phyloP scores from a whole-genome alignment of 2,797 vertebrate genomes.

The Crax fasciolata region DNA sequence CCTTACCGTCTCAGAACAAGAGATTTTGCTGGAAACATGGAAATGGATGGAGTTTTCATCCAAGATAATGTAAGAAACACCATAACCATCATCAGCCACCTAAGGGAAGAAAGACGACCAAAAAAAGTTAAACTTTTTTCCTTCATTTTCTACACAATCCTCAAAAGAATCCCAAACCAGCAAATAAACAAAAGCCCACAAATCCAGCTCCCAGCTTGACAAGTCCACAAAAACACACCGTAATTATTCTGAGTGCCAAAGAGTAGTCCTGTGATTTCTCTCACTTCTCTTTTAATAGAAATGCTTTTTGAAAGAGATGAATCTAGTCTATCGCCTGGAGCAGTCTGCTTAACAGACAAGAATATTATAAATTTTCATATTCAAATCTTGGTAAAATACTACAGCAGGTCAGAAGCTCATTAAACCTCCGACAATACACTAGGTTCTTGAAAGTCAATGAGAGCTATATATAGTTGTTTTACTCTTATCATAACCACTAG shows the following conservation, averaged over 20 bases:
- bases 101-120: slow-evolving; percentile 57
- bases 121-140: not conserved
- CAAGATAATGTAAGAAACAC: slow-evolving; percentile 95
- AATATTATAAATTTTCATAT: not conserved
- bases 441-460: not conserved
- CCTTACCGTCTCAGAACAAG: slow-evolving; percentile 93
- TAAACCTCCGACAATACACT: not conserved
- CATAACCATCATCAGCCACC: slow-evolving; percentile 98
- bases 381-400: not conserved
- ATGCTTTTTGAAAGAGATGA: not conserved
- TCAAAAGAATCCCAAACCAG: not conserved
- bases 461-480: not conserved
- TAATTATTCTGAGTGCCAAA: not conserved
- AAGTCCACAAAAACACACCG: not conserved
- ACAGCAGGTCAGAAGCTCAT: not conserved
- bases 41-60: slow-evolving; percentile 93
- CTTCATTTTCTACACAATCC: not conserved
- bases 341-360: not conserved
- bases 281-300: not conserved
- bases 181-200: not conserved
- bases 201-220: not conserved
- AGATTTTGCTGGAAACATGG: slow-evolving; percentile 96
- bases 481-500: not conserved
- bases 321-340: not conserved
- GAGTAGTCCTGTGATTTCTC: not conserved